These are phyloP conservation scores for Moxostoma hubbsi DNA, from an alignment of 2,797 vertebrate genomes.

Conservation along the genomic window DNA sequence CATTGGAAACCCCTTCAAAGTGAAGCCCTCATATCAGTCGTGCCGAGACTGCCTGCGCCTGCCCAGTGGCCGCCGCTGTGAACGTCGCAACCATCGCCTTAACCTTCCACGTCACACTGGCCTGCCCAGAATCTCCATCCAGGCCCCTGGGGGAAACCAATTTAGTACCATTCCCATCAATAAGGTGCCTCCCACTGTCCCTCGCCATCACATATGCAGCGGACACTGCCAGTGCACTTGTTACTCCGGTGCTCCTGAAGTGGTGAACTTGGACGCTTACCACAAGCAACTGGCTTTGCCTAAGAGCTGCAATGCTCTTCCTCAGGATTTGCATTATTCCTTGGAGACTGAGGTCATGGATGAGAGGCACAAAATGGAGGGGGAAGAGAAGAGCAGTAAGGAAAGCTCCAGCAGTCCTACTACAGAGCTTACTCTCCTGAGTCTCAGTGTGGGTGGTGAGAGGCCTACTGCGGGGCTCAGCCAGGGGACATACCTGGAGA, in stretches of 20 bases:
- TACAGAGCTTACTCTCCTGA: conserved; percentile 70
- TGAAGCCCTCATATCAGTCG: conserved; percentile 91
- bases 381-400: conserved; percentile 53
- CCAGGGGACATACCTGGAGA: conserved; percentile 83
- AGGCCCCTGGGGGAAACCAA: conserved; percentile 69
- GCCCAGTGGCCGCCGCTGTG: conserved; percentile 70
- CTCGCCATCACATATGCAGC: conserved; percentile 63
- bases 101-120: conserved; percentile 57
- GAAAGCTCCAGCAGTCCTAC: conserved; percentile 43
- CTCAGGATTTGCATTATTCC: conserved; percentile 55
- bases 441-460: conserved; percentile 76
- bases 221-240: conserved; percentile 68
- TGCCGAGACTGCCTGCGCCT: conserved; percentile 86
- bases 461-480: conserved; percentile 69
- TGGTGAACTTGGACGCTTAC: conserved; percentile 47
- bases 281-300: conserved; percentile 69
- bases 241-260: conserved; percentile 51
- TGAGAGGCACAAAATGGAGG: conserved; percentile 63
- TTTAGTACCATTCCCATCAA: conserved; percentile 60
- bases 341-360: conserved; percentile 70
- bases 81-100: conserved; percentile 69
- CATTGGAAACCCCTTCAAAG: conserved; percentile 90
- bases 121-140: conserved; percentile 71
- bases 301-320: conserved; percentile 73
- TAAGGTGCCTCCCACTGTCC: conserved; percentile 48